phyloP scores from a whole-genome alignment of 2,888 invertebrate species.

The Conistra vaccinii region DNA sequence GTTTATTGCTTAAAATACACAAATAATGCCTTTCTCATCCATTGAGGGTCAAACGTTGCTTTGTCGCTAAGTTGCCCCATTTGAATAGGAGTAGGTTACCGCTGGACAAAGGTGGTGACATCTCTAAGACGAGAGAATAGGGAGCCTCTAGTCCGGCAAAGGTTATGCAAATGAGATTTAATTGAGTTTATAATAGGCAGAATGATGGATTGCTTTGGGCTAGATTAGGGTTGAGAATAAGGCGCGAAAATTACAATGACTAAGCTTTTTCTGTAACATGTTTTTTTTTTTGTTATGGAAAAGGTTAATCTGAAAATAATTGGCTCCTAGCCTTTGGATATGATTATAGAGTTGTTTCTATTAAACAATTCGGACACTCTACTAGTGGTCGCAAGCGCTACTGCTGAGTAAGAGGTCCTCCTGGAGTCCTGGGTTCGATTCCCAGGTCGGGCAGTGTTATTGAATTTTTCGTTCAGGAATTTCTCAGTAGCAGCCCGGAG shows the following conservation, averaged over 20 bases:
- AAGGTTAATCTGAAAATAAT: constrained; percentile 64
- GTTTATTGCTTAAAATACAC: constrained; percentile 91
- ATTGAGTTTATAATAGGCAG: constrained; percentile 90
- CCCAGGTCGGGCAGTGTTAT: not conserved
- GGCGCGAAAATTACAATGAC: constrained; percentile 87
- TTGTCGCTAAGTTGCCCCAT: constrained; percentile 88
- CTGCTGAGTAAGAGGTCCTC: not conserved
- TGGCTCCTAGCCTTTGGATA: constrained; percentile 41
- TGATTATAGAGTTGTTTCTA: constrained; percentile 25
- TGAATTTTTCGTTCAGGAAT: not conserved
- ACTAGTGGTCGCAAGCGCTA: not conserved
- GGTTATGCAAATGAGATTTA: constrained; percentile 90
- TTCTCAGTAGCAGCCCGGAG: not conserved
- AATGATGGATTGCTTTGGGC: constrained; percentile 81
- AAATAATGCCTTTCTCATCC: constrained; percentile 87
- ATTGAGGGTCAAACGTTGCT: constrained; percentile 88
- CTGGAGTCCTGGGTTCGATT: not conserved
- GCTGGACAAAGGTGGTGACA: constrained; percentile 90
- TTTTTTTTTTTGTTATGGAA: constrained; percentile 46
- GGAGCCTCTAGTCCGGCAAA: constrained; percentile 75
- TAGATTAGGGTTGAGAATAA: constrained; percentile 70
- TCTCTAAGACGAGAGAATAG: constrained; percentile 82
- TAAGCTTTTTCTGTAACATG: constrained; percentile 66
- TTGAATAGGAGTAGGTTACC: constrained; percentile 86
- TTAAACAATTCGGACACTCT: constrained; percentile 3